Evolutionary conservation across 2,113 vertebrate genomes (phyloP).

Genomic region (Steatornis caripensis): DNA sequence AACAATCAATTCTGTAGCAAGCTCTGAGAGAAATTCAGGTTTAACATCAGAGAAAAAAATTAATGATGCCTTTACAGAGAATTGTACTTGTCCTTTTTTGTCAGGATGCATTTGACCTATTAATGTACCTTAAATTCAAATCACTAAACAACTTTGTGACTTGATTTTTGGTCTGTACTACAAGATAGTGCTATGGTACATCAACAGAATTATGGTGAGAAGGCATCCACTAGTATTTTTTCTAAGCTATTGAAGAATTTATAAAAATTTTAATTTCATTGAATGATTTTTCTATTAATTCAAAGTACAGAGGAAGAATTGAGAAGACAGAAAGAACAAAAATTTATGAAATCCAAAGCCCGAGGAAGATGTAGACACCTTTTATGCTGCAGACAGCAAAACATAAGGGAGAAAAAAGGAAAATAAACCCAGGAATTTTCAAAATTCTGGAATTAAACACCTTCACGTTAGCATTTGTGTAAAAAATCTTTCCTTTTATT

Average conservation of each 20-base stretch:
- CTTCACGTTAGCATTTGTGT: accelerated
- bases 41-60: neutral
- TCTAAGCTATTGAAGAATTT: neutral
- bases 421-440: neutral
- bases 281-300: neutral
- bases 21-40: neutral
- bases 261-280: neutral
- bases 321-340: neutral
- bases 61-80: neutral
- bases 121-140: neutral
- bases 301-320: neutral
- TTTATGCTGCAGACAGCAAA: neutral
- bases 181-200: accelerated
- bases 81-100: neutral
- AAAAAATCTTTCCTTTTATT: neutral
- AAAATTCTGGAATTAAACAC: neutral
- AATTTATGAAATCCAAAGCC: neutral
- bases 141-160: neutral
- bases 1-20: neutral
- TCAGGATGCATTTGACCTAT: neutral
- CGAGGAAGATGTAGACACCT: accelerated
- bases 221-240: neutral
- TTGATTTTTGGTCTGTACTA: neutral
- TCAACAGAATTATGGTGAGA: neutral
- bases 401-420: neutral